A percentile compares a stretch with the other conserved stretches of the same genome.
Evolutionary conservation across 2,113 vertebrate species (phyloP).

Genomic region (Micronisus gabar): DNA sequence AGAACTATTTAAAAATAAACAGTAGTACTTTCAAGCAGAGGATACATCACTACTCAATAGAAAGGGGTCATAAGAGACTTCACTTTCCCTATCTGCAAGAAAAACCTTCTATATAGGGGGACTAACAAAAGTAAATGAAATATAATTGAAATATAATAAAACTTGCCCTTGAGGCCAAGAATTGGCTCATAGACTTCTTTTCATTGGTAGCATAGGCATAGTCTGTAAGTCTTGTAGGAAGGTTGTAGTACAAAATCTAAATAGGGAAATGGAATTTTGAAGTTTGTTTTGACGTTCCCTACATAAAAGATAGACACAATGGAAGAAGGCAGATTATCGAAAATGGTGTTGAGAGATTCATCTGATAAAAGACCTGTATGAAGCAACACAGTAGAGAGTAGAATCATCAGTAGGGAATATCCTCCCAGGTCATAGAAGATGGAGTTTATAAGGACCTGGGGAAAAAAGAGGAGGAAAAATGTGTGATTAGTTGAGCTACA

Average conservation of each 20-base stretch:
- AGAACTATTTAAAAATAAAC: not conserved
- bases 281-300: not conserved
- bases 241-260: not conserved
- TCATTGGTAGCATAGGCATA: not conserved
- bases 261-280: not conserved
- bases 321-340: not conserved
- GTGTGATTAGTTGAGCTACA: not conserved
- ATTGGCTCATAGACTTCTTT: not conserved
- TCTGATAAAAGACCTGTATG: not conserved
- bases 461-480: not conserved
- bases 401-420: not conserved
- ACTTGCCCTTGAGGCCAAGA: not conserved
- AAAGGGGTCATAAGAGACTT: not conserved
- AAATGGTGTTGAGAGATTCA: not conserved
- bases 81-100: not conserved
- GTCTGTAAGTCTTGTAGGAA: not conserved
- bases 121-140: not conserved
- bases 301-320: not conserved
- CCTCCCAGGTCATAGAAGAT: not conserved
- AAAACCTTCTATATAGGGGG: fast-evolving
- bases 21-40: not conserved
- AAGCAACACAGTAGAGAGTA: not conserved
- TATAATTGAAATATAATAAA: not conserved
- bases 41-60: not conserved
- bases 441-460: not conserved